phyloP scores from a whole-genome alignment of 2,888 invertebrate species.

The Notodonta dromedarius region DNA sequence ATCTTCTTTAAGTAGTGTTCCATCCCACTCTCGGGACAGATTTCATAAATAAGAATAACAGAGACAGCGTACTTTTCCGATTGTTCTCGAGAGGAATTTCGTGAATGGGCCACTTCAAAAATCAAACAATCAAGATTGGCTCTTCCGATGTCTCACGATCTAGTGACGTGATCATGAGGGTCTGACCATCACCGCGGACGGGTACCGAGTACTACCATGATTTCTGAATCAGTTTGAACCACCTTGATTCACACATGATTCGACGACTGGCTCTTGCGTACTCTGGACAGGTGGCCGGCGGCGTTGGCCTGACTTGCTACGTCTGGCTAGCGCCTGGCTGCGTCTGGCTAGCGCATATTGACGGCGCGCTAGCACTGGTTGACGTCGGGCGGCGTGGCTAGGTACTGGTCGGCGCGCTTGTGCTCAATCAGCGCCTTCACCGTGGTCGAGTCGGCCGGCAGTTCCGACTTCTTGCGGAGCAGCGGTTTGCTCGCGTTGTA shows the following conservation, averaged over 20 bases:
- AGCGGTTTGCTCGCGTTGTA: constrained; percentile 93
- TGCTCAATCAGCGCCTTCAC: constrained; percentile 96
- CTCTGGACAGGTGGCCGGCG: neutral
- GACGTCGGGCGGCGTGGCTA: constrained; percentile 93
- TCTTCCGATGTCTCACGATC: neutral
- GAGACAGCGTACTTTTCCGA: neutral
- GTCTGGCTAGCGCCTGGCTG: neutral
- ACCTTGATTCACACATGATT: neutral
- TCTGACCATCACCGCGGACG: neutral
- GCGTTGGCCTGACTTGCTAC: too few species aligned
- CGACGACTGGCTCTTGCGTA: neutral
- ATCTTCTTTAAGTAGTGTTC: too few species aligned
- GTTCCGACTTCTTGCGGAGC: constrained; percentile 96
- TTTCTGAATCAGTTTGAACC: neutral
- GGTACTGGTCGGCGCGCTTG: constrained; percentile 95
- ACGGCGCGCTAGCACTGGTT: constrained; percentile 90
- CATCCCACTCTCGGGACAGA: too few species aligned
- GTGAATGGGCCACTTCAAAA: neutral
- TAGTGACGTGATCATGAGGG: neutral
- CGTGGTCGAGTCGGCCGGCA: constrained; percentile 96
- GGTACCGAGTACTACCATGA: neutral
- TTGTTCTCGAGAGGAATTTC: neutral
- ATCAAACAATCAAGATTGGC: neutral
- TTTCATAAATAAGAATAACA: neutral
- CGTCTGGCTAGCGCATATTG: neutral